Percentiles rank a stretch among this genome's conserved stretches.
phyloP scores from a whole-genome alignment of 2,797 vertebrate species.

The Sebastes minor region DNA sequence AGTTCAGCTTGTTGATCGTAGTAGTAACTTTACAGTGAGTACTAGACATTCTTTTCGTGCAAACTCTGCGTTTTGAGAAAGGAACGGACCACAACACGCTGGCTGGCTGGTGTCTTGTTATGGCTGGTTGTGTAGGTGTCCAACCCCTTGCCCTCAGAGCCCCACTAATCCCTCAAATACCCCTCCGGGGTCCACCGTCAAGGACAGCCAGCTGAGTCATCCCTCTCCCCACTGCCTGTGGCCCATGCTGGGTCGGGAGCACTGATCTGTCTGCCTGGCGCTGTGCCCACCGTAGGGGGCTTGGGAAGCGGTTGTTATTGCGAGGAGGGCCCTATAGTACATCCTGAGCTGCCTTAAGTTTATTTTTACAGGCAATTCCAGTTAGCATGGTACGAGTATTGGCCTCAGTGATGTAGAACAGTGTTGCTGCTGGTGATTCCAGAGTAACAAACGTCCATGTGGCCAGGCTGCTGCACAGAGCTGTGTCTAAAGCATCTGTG shows the following conservation, averaged over 20 bases:
- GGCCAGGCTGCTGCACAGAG: conserved; percentile 20
- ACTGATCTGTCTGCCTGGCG: conserved; percentile 72
- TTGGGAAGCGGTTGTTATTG: conserved; percentile 17
- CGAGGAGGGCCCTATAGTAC: neutral
- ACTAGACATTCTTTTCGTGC: neutral
- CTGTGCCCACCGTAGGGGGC: conserved; percentile 40
- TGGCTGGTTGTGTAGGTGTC: conserved; percentile 20
- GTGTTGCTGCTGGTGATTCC: neutral
- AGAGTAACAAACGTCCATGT: conserved; percentile 3
- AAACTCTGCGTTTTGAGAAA: neutral
- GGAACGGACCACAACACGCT: neutral
- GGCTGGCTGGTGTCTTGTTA: conserved; percentile 11
- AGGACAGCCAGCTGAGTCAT: conserved; percentile 71
- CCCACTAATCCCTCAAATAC: conserved; percentile 53
- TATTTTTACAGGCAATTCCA: conserved; percentile 1
- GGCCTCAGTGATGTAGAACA: neutral
- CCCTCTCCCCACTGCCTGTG: conserved; percentile 18
- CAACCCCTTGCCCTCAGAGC: conserved; percentile 21
- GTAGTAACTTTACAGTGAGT: neutral
- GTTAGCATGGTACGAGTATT: neutral
- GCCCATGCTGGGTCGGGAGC: conserved; percentile 37
- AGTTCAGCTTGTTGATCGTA: neutral
- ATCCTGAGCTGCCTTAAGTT: neutral
- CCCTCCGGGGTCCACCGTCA: conserved; percentile 45
- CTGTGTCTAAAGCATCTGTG: conserved; percentile 36